Base-by-base conservation (phyloP, 2,113 vertebrate species). In the Misgurnus anguillicaudatus region DNA sequence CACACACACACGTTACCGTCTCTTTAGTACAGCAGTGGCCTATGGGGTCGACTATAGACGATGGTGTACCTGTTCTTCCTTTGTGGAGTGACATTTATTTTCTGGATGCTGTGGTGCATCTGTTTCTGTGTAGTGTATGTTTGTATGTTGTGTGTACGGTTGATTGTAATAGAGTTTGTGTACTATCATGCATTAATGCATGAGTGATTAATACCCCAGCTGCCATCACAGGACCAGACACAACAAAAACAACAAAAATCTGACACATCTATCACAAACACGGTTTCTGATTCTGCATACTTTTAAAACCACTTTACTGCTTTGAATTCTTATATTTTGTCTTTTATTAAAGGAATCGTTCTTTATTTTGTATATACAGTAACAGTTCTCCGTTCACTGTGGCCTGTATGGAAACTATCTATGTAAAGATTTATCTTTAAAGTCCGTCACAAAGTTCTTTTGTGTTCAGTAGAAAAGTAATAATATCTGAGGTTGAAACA, bases 181-280 rank as follows among this genome's bases (percentile, higher is more conserved):
- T 63, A n/a, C n/a, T n/a, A 24, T 75, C 31, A 78, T 85, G 78
- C 51, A 64, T 45, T 38, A 31, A 53, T 47, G 78, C 74, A 31
- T 80, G 55, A 64, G 19, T 62, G 70, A 77, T 60, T 82, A 65
- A 72, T 58, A 60, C 41, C 81, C 64, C 74, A 85, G 78, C 69
- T 83, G 78, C 79, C 79, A 62, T 80, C 45, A 48, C 65, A 75
- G 62, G 71, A 80, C 63, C 58, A 72, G 78, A 66, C 66, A 72
- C 3, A 78, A 68, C 24, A 68, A 60, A 65, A 78, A 60, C 57
- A 60, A 11, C 24, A 6, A 42, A 70, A 10, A 51, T 41, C 24
- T 48, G 16, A 19, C 31, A 77, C 36, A 47, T 51, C 47, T 10
- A 57, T 60, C 71, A 57, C 39, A 19, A 17, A 53, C 61, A 67